Conservation (phyloP, 2,888 invertebrate species). For the Nemurella pictetii region DNA sequence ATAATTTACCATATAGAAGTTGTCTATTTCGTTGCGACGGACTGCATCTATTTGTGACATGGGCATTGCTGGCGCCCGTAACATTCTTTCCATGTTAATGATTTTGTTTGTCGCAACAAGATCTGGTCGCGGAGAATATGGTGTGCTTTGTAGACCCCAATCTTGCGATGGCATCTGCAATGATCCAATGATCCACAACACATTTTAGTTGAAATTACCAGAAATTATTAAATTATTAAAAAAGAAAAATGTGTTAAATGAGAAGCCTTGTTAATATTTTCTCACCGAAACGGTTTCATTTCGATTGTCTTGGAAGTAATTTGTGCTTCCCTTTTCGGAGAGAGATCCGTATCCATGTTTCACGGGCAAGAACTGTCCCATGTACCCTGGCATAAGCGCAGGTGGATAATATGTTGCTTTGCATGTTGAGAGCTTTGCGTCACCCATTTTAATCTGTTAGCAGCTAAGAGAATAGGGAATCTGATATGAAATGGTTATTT, state of each 20-base stretch:
- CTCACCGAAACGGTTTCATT: constrained; percentile 53
- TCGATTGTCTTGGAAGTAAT: constrained; percentile 53
- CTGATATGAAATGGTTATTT: not conserved
- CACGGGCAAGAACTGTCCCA: constrained; percentile 48
- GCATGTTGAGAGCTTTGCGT: constrained; percentile 47
- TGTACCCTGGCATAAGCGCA: constrained; percentile 50
- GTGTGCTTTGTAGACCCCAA: constrained; percentile 51
- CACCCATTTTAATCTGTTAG: constrained; percentile 45
- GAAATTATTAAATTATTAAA: not conserved
- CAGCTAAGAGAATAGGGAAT: not conserved
- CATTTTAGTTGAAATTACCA: not conserved
- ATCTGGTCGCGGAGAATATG: constrained; percentile 51
- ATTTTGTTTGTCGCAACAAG: constrained; percentile 48
- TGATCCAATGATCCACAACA: not conserved
- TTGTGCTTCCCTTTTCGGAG: constrained; percentile 46
- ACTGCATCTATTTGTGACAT: constrained; percentile 52
- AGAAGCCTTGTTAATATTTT: constrained; percentile 2
- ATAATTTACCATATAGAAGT: constrained; percentile 53
- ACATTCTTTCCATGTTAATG: constrained; percentile 48
- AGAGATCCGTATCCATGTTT: constrained; percentile 48
- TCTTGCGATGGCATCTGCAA: constrained; percentile 52
- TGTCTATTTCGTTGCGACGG: constrained; percentile 52
- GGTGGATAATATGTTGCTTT: constrained; percentile 51
- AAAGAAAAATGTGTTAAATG: not conserved
- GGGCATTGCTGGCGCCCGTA: constrained; percentile 49